These are phyloP conservation scores for Trichonephila clavipes DNA, from an alignment of 1,140 invertebrate species.

Conservation along the genomic window DNA sequence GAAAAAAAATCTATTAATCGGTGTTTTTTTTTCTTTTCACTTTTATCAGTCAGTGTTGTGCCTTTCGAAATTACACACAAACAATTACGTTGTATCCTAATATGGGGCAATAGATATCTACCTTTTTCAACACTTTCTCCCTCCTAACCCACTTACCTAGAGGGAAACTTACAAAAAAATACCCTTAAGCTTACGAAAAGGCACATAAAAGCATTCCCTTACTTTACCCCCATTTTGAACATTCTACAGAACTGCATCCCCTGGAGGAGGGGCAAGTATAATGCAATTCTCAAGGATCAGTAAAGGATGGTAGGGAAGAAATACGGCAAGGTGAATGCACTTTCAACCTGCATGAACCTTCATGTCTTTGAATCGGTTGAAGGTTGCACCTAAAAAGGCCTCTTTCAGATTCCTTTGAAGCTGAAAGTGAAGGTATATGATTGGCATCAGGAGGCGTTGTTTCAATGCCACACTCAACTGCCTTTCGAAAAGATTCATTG, in stretches of 20 bases:
- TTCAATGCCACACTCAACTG: not conserved
- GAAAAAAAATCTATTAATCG: not conserved
- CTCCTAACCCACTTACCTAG: slow-evolving; percentile 44
- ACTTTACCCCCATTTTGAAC: not conserved
- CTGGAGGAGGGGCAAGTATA: not conserved
- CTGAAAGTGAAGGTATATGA: not conserved
- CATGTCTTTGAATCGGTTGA: slow-evolving; percentile 14
- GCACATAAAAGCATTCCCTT: not conserved
- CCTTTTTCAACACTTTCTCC: not conserved
- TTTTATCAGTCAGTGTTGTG: not conserved
- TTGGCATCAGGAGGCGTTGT: not conserved
- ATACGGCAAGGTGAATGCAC: slow-evolving; percentile 12
- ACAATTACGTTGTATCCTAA: not conserved
- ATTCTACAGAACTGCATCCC: not conserved
- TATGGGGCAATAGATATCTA: not conserved
- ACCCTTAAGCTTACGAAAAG: not conserved
- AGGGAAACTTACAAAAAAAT: not conserved
- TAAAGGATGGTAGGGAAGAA: too few relatives aligned
- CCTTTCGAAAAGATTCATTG: not conserved
- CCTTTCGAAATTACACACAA: not conserved
- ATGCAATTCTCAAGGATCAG: slow-evolving; percentile 14
- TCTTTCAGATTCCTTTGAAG: not conserved
- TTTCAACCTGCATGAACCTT: slow-evolving; percentile 39
- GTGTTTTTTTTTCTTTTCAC: not conserved
- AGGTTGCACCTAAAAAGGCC: slow-evolving; percentile 23